phyloP scores from a whole-genome alignment of 2,113 vertebrate species.

The Apteryx owenii region DNA sequence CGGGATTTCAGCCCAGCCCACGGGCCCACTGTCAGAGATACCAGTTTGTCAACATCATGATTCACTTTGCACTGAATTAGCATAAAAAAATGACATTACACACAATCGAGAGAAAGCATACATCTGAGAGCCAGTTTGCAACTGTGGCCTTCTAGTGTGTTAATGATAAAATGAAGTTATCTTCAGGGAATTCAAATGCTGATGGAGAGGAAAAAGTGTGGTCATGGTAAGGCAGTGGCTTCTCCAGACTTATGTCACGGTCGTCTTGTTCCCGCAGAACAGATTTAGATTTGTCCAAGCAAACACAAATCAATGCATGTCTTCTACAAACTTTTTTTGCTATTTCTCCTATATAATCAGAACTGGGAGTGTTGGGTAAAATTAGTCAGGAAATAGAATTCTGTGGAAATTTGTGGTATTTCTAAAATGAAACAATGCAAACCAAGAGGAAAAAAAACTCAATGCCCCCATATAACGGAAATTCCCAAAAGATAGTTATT shows the following conservation, averaged over 20 bases:
- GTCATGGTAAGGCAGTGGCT: too few species aligned
- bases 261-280: background rate
- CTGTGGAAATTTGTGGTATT: background rate
- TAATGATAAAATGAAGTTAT: conserved; percentile 1
- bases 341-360: background rate
- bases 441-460: background rate
- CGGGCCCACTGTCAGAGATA: background rate
- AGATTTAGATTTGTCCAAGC: conserved; percentile 4
- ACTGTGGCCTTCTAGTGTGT: background rate
- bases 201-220: too few species aligned
- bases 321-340: background rate
- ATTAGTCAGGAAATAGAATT: background rate
- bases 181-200: conserved; percentile 50
- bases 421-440: background rate
- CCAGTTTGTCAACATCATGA: background rate
- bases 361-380: background rate
- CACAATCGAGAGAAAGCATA: background rate
- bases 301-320: background rate
- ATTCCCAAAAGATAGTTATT: too few species aligned
- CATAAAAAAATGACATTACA: background rate
- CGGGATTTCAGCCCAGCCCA: background rate
- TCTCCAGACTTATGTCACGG: too few species aligned
- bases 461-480: background rate
- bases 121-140: background rate
- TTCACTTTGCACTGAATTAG: background rate